phyloP scores from a whole-genome alignment of 2,113 vertebrate genomes.

The Gymnorhina tibicen region DNA sequence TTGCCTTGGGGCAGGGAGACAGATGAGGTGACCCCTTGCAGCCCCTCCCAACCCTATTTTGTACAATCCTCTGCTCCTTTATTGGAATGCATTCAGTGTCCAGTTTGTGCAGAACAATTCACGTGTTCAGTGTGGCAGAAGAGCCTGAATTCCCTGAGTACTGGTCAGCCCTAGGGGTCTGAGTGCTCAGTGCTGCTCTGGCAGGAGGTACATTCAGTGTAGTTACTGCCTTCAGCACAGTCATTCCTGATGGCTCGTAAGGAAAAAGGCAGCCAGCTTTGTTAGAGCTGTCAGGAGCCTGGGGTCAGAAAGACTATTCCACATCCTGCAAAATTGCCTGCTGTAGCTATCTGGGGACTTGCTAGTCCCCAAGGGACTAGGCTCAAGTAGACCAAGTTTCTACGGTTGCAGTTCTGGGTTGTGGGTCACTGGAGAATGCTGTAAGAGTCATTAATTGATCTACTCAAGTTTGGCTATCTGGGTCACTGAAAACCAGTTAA shows the following conservation, averaged over 20 bases:
- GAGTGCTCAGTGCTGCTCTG: background rate
- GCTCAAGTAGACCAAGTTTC: background rate
- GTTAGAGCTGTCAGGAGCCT: background rate
- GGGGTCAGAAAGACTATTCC: background rate
- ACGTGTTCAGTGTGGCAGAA: background rate
- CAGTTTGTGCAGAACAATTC: background rate
- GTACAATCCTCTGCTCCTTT: background rate
- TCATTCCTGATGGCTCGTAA: accelerated
- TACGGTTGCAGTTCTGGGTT: background rate
- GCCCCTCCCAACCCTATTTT: background rate
- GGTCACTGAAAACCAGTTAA: background rate
- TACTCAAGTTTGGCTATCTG: background rate
- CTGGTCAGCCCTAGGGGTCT: accelerated
- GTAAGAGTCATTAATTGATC: background rate
- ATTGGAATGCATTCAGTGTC: background rate
- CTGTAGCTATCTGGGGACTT: background rate
- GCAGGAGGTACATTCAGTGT: background rate
- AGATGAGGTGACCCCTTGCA: background rate
- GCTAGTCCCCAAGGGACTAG: accelerated
- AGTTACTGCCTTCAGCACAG: background rate
- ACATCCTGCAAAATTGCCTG: background rate
- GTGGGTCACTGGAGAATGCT: background rate
- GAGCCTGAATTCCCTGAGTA: background rate
- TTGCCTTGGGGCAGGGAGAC: background rate
- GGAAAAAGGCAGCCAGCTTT: background rate